phyloP scores from a whole-genome alignment of 2,888 invertebrate species.

The Sinelater perroti region DNA sequence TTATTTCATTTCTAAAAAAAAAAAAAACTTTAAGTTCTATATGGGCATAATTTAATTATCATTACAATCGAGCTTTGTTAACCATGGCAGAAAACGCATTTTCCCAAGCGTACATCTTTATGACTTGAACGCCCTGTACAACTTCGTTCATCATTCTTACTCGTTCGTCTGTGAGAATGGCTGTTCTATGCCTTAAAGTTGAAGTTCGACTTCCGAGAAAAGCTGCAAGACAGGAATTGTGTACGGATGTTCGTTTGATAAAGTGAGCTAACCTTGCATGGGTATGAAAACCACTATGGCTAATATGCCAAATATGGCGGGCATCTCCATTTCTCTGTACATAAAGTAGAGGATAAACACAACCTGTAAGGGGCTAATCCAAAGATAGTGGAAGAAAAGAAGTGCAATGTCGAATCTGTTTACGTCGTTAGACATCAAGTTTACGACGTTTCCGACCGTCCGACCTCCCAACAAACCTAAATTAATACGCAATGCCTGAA shows the following conservation, averaged over 20 bases:
- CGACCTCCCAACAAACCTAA: conserved; percentile 75
- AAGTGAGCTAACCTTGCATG: conserved; percentile 65
- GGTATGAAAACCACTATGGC: conserved; percentile 69
- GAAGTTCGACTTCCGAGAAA: conserved; percentile 65
- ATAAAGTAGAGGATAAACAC: conserved; percentile 68
- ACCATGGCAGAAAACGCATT: conserved; percentile 76
- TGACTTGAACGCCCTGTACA: conserved; percentile 86
- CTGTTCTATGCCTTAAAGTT: conserved; percentile 67
- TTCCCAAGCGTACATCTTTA: conserved; percentile 97
- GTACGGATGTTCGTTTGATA: too few relatives aligned
- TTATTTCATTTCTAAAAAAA: conserved; percentile 62
- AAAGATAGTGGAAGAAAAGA: conserved; percentile 75
- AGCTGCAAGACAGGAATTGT: conserved; percentile 51
- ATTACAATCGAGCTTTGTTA: conserved; percentile 51
- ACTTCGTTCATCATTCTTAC: conserved; percentile 90
- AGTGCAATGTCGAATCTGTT: conserved; percentile 75
- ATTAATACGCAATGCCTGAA: conserved; percentile 76
- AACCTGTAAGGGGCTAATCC: conserved; percentile 76
- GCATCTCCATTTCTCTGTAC: conserved; percentile 60
- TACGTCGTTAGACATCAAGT: conserved; percentile 80
- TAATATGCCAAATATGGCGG: conserved; percentile 63
- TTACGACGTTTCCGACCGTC: conserved; percentile 70
- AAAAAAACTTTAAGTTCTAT: conserved; percentile 8
- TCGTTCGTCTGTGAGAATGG: conserved; percentile 81
- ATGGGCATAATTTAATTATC: conserved; percentile 15